Evolutionary conservation across 2,888 invertebrate species (phyloP).

Genomic region (Sialis fuliginosa): DNA sequence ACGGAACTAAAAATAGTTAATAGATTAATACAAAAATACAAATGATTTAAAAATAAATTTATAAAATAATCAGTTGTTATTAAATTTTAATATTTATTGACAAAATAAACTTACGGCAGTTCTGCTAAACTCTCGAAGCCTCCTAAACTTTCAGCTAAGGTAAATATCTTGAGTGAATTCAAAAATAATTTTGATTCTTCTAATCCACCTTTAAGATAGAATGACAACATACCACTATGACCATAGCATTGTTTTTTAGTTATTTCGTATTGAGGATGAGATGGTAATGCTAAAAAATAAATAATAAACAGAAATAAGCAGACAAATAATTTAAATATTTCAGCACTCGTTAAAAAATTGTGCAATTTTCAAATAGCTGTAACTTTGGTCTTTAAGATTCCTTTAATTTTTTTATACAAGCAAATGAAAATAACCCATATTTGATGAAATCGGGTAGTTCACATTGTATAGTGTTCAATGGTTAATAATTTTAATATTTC

Average conservation of each 20-base stretch:
- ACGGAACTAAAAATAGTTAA: slow-evolving; percentile 39
- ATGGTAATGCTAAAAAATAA: slow-evolving; percentile 40
- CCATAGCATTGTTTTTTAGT: slow-evolving; percentile 67
- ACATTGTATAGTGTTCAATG: no score
- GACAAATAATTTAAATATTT: not conserved
- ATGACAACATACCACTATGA: slow-evolving; percentile 83
- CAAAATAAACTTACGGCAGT: slow-evolving; percentile 60
- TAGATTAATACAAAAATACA: not conserved
- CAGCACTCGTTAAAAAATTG: not conserved
- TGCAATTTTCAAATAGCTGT: no score
- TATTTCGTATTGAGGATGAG: slow-evolving; percentile 73
- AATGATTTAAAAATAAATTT: no score
- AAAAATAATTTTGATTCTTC: slow-evolving; percentile 58
- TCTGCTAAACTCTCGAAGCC: slow-evolving; percentile 91
- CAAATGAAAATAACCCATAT: no score
- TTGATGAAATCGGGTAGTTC: no score
- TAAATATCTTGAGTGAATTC: slow-evolving; percentile 59
- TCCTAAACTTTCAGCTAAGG: slow-evolving; percentile 85
- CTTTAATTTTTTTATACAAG: not conserved
- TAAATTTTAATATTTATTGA: no score
- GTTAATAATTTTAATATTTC: no score
- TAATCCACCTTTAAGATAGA: slow-evolving; percentile 65
- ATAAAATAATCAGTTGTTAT: not conserved
- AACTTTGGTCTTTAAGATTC: not conserved
- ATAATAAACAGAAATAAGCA: not conserved